Percentiles rank a stretch among this genome's conserved stretches.
Evolutionary conservation across 2,888 invertebrate species (phyloP).

Genomic region (Drosophila atripex): DNA sequence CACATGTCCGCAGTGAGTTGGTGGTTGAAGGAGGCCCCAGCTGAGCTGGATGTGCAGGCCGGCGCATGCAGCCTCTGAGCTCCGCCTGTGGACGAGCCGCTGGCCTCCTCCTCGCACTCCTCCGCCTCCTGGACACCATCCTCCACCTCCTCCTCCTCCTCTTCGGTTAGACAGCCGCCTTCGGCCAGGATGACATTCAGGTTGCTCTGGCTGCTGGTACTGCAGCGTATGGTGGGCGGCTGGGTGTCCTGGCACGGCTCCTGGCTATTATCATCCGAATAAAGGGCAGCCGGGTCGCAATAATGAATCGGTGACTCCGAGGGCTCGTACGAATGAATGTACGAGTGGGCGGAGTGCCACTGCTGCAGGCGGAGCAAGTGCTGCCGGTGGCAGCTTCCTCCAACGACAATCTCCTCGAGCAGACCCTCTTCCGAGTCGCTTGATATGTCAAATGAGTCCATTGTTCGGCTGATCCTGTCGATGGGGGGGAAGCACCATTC

Average conservation of each 20-base stretch:
- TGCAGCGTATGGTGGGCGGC: conserved; percentile 65
- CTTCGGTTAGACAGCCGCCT: conserved; percentile 12
- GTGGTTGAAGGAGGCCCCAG: conserved; percentile 76
- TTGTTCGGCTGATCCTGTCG: conserved; percentile 81
- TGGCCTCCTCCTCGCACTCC: conserved; percentile 56
- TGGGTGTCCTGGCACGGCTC: conserved; percentile 55
- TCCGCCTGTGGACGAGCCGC: conserved; percentile 52
- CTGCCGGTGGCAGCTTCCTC: conserved; percentile 62
- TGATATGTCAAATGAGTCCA: conserved; percentile 84
- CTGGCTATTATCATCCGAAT: conserved; percentile 81
- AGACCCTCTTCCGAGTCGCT: conserved; percentile 84
- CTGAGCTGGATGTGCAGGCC: conserved; percentile 20
- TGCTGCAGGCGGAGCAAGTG: conserved; percentile 57
- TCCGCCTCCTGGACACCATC: conserved; percentile 21
- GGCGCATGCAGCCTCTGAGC: conserved; percentile 53
- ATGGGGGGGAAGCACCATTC: neutral
- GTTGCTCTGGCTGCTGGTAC: conserved; percentile 71
- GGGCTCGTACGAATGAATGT: conserved; percentile 68
- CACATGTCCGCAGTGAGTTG: conserved; percentile 83
- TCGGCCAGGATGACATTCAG: conserved; percentile 68
- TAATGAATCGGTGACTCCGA: conserved; percentile 83
- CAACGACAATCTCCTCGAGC: conserved; percentile 83
- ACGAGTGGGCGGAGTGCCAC: conserved; percentile 59
- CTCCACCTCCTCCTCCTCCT: conserved; percentile 19
- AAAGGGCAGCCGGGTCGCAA: conserved; percentile 82